phyloP scores from a whole-genome alignment of 2,888 invertebrate species.

The Antheraea yamamai region DNA sequence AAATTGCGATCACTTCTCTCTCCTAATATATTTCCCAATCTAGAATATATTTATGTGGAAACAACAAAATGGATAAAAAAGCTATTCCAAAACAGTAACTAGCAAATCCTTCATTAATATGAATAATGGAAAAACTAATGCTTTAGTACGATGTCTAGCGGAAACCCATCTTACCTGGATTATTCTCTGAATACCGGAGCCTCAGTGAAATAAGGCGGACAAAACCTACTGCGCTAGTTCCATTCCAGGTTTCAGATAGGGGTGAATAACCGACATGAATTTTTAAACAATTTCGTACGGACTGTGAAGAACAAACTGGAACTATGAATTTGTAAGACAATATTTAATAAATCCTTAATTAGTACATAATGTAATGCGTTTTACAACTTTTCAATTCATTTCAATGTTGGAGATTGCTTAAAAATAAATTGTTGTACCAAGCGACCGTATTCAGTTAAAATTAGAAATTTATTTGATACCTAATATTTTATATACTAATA shows the following conservation, averaged over 20 bases:
- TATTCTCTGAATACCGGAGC: conserved; percentile 14
- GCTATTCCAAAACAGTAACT: background rate
- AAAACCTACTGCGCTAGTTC: conserved; percentile 38
- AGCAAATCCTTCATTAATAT: background rate
- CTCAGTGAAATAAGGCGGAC: conserved; percentile 30
- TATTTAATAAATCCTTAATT: conserved; percentile 25
- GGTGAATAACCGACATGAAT: conserved; percentile 56
- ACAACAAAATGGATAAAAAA: background rate
- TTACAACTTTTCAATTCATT: background rate
- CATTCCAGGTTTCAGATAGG: conserved; percentile 36
- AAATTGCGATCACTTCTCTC: too few relatives aligned
- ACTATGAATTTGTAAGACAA: conserved; percentile 53
- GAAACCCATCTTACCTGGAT: conserved; percentile 19
- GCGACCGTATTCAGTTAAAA: background rate
- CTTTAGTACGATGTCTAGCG: conserved; percentile 27
- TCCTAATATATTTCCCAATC: too few relatives aligned
- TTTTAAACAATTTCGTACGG: conserved; percentile 54
- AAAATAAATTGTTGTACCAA: background rate
- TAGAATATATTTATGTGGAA: too few relatives aligned
- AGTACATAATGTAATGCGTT: background rate
- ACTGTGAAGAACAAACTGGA: conserved; percentile 48
- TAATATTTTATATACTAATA: background rate
- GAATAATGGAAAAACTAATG: background rate
- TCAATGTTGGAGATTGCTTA: background rate
- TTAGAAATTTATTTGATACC: background rate